phyloP scores from a whole-genome alignment of 2,797 vertebrate species.

The Crypturellus tataupa region DNA sequence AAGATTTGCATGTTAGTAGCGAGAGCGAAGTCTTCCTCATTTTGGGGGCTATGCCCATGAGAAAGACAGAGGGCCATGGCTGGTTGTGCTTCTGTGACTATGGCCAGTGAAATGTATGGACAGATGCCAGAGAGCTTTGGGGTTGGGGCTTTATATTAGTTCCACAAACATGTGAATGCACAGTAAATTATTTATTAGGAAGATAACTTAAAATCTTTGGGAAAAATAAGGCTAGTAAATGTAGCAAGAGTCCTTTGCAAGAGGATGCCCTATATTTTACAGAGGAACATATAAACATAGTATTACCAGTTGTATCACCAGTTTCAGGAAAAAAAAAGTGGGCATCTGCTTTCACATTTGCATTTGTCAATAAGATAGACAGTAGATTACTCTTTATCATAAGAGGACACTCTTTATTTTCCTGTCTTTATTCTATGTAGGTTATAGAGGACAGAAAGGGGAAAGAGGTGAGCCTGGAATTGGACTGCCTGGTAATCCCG shows the following conservation, averaged over 20 bases:
- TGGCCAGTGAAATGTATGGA: neutral
- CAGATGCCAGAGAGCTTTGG: neutral
- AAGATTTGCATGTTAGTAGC: neutral
- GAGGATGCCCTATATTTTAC: neutral
- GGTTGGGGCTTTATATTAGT: neutral
- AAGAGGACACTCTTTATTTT: slow-evolving; percentile 52
- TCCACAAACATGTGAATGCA: fast-evolving
- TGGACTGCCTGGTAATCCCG: slow-evolving; percentile 90
- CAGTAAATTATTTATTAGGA: neutral
- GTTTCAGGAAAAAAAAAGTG: neutral
- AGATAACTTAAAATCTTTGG: neutral
- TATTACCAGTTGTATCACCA: neutral
- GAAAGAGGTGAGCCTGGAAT: slow-evolving; percentile 96
- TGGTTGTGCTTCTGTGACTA: neutral
- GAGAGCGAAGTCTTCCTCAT: fast-evolving
- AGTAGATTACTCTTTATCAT: neutral
- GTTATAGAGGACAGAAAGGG: slow-evolving; percentile 97
- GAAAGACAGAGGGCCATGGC: neutral
- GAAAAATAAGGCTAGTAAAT: neutral
- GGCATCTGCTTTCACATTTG: neutral
- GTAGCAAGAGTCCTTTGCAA: neutral
- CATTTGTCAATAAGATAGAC: neutral
- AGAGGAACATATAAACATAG: neutral
- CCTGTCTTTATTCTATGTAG: slow-evolving; percentile 81
- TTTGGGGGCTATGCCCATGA: neutral